Evolutionary conservation across 2,888 invertebrate genomes (phyloP), one percentile per base, ranked within the genome.

Genomic region (Neelides folsomi): DNA sequence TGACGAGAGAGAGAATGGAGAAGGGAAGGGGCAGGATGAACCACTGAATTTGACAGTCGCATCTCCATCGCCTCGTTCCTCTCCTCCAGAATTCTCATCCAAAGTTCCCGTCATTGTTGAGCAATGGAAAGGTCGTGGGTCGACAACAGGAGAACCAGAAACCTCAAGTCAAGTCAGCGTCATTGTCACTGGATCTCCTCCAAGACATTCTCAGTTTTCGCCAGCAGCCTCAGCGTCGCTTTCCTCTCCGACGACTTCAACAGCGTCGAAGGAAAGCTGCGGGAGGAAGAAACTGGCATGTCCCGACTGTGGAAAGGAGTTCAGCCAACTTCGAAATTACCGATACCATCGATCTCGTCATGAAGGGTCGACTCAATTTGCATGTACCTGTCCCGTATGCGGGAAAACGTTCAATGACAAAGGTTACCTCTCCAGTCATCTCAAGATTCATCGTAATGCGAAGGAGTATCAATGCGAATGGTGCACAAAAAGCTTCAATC

Each of bases 401-500:
- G 86, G 85, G 20, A 86, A 86, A 71, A 79, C 80, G 62, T 86
- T 86, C 71, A 86, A 86, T 68, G 86, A 86, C 66, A 77, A 59
- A 27, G 60, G 86, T 36, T 86, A 86, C 68, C 75, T 86, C 9
- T 85, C 85, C 71, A 85, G 84, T 60, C 86, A 86, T 68, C 80
- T 86, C 81, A 86, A 86, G 72, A 86, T 86, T 62, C 86, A 86
- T 70, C 77, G 78, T 57, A 85, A 86, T 67, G 78, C 79, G 56
- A 66, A 65, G 51, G 66, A 66, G 52, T 62, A 62, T 41, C 49
- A 59, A 38, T 62, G 86, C 66, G 77, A 81, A 19, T 78, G 80
- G 63, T 87, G 86, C 66, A 84, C 84, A 1, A 86, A 86, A 69
- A 79, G 85, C 16, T 87, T 87, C 68, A 86, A 86, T 69, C 86